A percentile compares a stretch with the other conserved stretches of the same genome.
These are phyloP conservation scores for Phyllotis vaccarum DNA, from an alignment of 2,797 vertebrate species.

Conservation along the genomic window DNA sequence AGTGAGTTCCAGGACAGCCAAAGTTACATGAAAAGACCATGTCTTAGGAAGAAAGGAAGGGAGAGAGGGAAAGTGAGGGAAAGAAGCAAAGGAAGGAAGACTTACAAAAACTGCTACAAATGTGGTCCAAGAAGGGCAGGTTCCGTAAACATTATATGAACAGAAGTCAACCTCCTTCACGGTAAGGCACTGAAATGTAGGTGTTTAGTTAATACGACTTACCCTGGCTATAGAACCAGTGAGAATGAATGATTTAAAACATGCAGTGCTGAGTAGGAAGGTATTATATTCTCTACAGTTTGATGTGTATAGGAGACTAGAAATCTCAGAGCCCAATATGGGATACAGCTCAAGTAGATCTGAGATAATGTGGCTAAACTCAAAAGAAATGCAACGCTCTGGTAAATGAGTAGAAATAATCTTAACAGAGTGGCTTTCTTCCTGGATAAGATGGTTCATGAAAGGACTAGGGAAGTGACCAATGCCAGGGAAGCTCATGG, in stretches of 20 bases:
- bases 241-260: not conserved
- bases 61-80: not conserved
- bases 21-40: not conserved
- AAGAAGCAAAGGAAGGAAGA: not conserved
- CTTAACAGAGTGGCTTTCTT: not conserved
- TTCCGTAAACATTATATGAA: not conserved
- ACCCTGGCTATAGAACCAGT: not conserved
- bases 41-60: not conserved
- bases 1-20: not conserved
- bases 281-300: not conserved
- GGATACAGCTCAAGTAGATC: not conserved
- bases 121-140: not conserved
- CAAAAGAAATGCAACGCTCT: slow-evolving; percentile 42
- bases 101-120: not conserved
- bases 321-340: not conserved
- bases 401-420: slow-evolving; percentile 24
- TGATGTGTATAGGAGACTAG: slow-evolving; percentile 44
- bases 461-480: not conserved
- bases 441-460: not conserved
- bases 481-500: not conserved
- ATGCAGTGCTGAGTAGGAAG: not conserved
- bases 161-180: not conserved
- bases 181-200: not conserved
- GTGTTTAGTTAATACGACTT: not conserved
- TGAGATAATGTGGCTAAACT: not conserved